Evolutionary conservation across 2,888 invertebrate genomes (phyloP), one percentile per base, ranked within the genome.

Genomic region (Caenorhabditis becei): DNA sequence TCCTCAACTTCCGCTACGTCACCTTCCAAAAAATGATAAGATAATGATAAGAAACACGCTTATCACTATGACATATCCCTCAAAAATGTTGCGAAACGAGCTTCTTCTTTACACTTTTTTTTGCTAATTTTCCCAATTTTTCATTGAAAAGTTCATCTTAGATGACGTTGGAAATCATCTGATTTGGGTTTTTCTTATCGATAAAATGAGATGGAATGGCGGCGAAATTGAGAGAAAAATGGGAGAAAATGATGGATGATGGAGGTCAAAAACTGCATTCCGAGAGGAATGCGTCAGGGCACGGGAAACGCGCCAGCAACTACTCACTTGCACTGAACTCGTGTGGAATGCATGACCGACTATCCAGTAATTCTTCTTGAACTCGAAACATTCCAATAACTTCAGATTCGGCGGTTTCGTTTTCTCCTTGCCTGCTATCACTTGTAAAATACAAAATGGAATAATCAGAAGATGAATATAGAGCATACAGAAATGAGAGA

Each of bases 331-430:
- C n/a, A 83, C 83, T 18, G 83, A 80, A 14, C 75, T 71, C 1
- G 83, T 83, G 53, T 83, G 83, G 59, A 83, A 83, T 0, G 80
- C 80, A 18, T 77, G 77, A 41, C 83, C 83, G 37, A 83, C 83
- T 26, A 83, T 80, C 83, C 83, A 83, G 56, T 75, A 83, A 28
- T 83, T 80, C 51, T 80, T 80, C 54, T 83, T 77, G 63, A 77
- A 83, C 51, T 83, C 80, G 53, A 83, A 83, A 59, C 83, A 83
- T 70, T 82, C 70, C 54, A 82, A 20, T n/a, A 82, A 54, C 49
- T 79, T 74, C 23, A 77, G 8, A 72, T 82, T 82, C 20, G 82
- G 82, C 4, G 58, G 32, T 32, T 32, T 32, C 32, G 32, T 7
- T 32, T 32, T 32, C 10, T 32, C 32, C 10, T 10, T 4, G 10